Evolutionary conservation across 1,140 invertebrate species (phyloP).

Genomic region (Nasonia giraulti): DNA sequence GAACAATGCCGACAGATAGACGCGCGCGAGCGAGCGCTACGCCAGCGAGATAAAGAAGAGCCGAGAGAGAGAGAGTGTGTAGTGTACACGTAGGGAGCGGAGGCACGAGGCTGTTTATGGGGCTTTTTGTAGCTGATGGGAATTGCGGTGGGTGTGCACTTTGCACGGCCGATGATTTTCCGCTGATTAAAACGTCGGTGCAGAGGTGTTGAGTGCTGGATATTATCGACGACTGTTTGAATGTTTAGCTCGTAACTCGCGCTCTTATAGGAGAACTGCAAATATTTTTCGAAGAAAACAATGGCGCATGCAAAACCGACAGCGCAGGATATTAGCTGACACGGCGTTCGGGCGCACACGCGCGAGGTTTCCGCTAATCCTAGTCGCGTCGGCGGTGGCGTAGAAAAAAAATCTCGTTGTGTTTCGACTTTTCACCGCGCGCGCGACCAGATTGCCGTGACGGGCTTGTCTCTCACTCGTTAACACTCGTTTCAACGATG

Average conservation of each 20-base stretch:
- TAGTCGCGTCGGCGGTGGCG: too few species aligned
- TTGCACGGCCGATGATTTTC: neutral
- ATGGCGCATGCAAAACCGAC: neutral
- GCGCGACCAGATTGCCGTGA: slow-evolving; percentile 3
- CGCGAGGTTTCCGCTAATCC: slow-evolving; percentile 34
- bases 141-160: neutral
- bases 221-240: neutral
- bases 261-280: neutral
- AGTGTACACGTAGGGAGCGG: neutral
- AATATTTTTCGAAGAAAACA: too few species aligned
- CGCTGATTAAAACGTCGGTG: neutral
- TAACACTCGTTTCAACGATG: slow-evolving; percentile 19
- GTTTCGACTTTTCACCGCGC: slow-evolving; percentile 54
- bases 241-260: too few species aligned
- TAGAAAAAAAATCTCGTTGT: slow-evolving; percentile 13
- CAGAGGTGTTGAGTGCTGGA: too few species aligned
- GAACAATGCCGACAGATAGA: slow-evolving; percentile 27
- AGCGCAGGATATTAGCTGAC: neutral
- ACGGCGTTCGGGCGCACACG: neutral
- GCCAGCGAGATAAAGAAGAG: neutral
- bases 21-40: neutral
- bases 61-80: neutral
- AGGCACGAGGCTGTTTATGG: neutral
- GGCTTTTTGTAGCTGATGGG: neutral
- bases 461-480: neutral